These are phyloP conservation scores for Scomber scombrus DNA, from an alignment of 2,113 vertebrate species.

Conservation along the genomic window DNA sequence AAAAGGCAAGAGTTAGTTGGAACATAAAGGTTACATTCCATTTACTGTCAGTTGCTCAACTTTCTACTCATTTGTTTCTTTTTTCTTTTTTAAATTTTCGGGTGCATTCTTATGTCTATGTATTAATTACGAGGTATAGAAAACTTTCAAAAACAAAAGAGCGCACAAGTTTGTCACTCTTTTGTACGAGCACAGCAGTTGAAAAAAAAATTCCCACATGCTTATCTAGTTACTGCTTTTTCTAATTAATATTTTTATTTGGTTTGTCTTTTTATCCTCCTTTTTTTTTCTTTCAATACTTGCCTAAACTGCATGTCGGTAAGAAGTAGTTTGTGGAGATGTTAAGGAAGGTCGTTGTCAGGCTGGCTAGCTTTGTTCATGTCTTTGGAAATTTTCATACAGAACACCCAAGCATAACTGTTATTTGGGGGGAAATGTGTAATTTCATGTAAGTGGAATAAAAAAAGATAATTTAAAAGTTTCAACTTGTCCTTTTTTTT, in stretches of 20 bases:
- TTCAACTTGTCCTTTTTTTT: conserved; percentile 18
- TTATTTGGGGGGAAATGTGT: conserved; percentile 78
- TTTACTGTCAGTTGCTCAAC: conserved; percentile 72
- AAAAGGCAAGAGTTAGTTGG: conserved; percentile 44
- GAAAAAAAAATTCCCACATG: conserved; percentile 45
- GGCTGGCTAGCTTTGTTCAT: conserved; percentile 73
- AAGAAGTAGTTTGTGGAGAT: conserved; percentile 69
- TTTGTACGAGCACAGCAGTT: conserved; percentile 73
- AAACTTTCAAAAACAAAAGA: conserved; percentile 69
- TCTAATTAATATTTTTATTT: conserved; percentile 64
- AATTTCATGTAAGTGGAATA: conserved; percentile 84
- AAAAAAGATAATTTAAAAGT: conserved; percentile 69
- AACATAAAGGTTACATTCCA: conserved; percentile 79
- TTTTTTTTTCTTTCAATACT: conserved; percentile 70
- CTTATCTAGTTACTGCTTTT: conserved; percentile 75
- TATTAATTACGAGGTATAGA: conserved; percentile 73
- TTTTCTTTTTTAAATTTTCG: conserved; percentile 39
- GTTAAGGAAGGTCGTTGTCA: conserved; percentile 55
- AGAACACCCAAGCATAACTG: conserved; percentile 76
- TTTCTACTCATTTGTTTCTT: conserved; percentile 53
- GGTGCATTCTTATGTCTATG: conserved; percentile 76
- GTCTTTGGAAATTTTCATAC: conserved; percentile 79
- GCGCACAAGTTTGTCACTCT: conserved; percentile 70
- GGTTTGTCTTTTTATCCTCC: conserved; percentile 44
- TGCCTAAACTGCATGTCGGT: conserved; percentile 80